Conservation (phyloP, 2,888 invertebrate genomes). For the Dinocampus coccinellae region DNA sequence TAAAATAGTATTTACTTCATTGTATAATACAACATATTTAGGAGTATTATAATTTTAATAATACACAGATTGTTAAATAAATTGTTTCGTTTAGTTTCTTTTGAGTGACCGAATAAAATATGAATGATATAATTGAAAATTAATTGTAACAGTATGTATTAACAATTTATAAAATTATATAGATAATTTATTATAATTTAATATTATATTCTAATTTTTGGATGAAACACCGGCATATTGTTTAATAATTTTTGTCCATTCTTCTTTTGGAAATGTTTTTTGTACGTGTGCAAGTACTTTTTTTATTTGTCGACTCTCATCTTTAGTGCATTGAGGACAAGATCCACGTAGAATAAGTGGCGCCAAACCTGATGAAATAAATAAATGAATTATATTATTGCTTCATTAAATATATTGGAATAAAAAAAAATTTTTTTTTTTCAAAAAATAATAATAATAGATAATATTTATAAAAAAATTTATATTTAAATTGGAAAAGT, state of each 20-base stretch:
- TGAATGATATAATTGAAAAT: no score
- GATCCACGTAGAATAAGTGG: constrained; percentile 81
- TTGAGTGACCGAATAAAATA: no score
- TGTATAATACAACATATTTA: background rate
- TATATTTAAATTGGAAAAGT: no score
- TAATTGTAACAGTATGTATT: no score
- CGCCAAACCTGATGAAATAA: constrained; percentile 75
- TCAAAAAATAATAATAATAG: no score
- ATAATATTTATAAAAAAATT: no score
- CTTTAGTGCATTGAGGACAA: constrained; percentile 79
- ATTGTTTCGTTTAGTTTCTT: no score
- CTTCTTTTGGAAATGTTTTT: constrained; percentile 78
- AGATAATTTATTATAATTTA: background rate
- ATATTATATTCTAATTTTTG: background rate
- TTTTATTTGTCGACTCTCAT: constrained; percentile 81
- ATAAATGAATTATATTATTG: background rate
- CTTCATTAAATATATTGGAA: no score
- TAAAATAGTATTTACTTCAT: background rate
- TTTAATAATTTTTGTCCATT: constrained; percentile 81
- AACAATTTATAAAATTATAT: no score
- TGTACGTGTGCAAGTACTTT: constrained; percentile 82
- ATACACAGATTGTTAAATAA: background rate
- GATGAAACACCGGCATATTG: constrained; percentile 73
- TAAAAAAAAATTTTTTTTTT: no score
- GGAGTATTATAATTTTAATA: background rate